Evolutionary conservation across 2,888 invertebrate genomes (phyloP).

Genomic region (Harpalus rufipes): DNA sequence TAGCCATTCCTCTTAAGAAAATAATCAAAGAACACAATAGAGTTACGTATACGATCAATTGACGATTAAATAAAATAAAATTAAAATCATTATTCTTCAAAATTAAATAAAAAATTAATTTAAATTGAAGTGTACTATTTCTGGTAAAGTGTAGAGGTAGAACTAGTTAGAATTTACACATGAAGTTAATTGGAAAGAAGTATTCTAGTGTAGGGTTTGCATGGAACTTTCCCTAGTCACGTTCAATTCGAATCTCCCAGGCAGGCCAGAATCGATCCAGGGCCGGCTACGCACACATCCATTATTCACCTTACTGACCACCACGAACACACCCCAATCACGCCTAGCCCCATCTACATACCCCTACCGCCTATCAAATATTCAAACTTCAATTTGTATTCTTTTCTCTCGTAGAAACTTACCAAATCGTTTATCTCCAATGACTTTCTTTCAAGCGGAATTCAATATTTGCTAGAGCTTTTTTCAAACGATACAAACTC

Average conservation of each 20-base stretch:
- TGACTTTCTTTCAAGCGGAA: background rate
- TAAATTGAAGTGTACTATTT: too few species aligned
- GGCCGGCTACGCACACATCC: background rate
- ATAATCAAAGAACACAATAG: too few species aligned
- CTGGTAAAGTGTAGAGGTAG: too few species aligned
- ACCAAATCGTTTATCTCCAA: constrained; percentile 13
- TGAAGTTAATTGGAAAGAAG: background rate
- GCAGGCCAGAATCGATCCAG: background rate
- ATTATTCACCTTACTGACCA: background rate
- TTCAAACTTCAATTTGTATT: constrained; percentile 28
- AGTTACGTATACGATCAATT: too few species aligned
- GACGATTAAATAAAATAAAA: too few species aligned
- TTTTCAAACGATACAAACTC: background rate
- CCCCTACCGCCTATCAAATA: constrained; percentile 15
- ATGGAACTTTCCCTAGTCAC: background rate
- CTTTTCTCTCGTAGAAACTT: constrained; percentile 23
- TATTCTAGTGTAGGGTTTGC: background rate
- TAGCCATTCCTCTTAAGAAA: too few species aligned
- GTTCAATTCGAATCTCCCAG: background rate
- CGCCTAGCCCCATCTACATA: background rate
- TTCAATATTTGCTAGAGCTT: background rate
- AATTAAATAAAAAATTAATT: too few species aligned
- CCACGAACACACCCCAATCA: background rate
- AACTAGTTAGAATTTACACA: too few species aligned
- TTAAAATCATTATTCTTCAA: too few species aligned